Evolutionary conservation across 2,888 invertebrate genomes (phyloP).

Genomic region (Leptinotarsa rubiginosa): DNA sequence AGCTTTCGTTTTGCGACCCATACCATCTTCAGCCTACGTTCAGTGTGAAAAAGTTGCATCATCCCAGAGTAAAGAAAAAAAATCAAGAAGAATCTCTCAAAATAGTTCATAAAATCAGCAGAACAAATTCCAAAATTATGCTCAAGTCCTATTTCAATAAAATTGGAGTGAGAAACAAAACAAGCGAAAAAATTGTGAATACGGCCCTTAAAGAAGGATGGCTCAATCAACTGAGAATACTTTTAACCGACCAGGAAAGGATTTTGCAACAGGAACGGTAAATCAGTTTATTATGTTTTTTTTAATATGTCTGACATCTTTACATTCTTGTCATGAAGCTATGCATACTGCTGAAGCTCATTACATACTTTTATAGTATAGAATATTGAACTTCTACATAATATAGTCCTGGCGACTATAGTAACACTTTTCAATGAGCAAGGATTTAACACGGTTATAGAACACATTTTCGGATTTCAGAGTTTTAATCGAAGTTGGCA

Average conservation of each 20-base stretch:
- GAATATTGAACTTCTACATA: no score
- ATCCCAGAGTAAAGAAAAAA: slow-evolving; percentile 27
- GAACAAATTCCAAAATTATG: slow-evolving; percentile 60
- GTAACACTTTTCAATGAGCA: no score
- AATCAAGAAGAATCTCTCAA: slow-evolving; percentile 46
- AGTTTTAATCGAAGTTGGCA: no score
- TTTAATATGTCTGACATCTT: no score
- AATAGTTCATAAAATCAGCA: slow-evolving; percentile 58
- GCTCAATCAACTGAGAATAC: slow-evolving; percentile 70
- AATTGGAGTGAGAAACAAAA: slow-evolving; percentile 31
- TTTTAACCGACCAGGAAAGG: slow-evolving; percentile 69
- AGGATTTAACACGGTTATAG: no score
- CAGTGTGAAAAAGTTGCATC: slow-evolving; percentile 46
- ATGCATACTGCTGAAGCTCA: no score
- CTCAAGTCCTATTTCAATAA: slow-evolving; percentile 67
- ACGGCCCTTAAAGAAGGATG: slow-evolving; percentile 68
- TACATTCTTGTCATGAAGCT: no score
- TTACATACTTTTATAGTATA: no score
- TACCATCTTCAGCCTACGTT: slow-evolving; percentile 38
- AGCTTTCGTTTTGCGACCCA: slow-evolving; percentile 23
- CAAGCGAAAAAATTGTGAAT: slow-evolving; percentile 58
- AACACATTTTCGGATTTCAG: no score
- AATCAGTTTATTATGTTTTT: slow-evolving; percentile 36
- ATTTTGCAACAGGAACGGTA: slow-evolving; percentile 74
- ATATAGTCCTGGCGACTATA: no score